Conservation (phyloP, 2,797 vertebrate genomes). For the Pteropus rufus region DNA sequence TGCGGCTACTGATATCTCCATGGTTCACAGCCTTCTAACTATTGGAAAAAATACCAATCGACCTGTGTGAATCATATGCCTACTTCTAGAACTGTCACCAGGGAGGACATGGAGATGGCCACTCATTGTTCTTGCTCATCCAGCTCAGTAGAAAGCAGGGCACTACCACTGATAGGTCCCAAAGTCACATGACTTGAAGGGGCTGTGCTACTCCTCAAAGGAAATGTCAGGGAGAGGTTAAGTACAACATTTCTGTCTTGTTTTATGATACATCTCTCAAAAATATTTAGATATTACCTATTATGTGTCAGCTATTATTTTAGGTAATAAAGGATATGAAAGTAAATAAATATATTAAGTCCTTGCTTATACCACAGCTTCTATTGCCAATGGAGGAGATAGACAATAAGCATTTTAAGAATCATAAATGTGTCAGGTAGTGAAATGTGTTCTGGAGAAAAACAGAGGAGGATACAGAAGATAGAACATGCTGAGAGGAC, state of each 20-base stretch:
- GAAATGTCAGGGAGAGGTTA: rapidly evolving
- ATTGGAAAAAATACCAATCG: neutral
- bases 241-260: neutral
- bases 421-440: neutral
- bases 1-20: neutral
- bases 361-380: neutral
- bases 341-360: neutral
- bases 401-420: neutral
- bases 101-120: neutral
- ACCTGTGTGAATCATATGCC: no score
- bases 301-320: neutral
- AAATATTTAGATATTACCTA: neutral
- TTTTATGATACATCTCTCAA: neutral
- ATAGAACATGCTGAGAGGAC: neutral
- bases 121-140: neutral
- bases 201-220: neutral
- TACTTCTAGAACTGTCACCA: neutral
- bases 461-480: neutral
- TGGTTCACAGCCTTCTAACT: neutral
- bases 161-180: neutral
- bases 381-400: neutral
- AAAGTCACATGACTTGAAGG: neutral
- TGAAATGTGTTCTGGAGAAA: neutral
- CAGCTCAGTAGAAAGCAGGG: neutral
- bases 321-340: neutral